Percentiles rank a stretch among this genome's conserved stretches.
phyloP scores from a whole-genome alignment of 2,797 vertebrate species.

The Leptoclinus maculatus region DNA sequence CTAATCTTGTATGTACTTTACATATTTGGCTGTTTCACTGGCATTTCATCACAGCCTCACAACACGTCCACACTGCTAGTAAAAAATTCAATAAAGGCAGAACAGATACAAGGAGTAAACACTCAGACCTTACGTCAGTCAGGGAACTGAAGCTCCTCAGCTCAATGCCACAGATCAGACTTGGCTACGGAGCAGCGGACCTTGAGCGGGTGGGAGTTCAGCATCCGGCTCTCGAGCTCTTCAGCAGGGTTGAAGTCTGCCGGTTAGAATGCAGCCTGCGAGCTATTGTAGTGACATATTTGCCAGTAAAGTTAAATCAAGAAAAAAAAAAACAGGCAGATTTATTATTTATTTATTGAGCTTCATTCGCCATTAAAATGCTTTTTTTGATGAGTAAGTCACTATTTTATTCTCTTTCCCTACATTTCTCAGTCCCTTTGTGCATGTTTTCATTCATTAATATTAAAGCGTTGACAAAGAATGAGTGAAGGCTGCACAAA shows the following conservation, averaged over 20 bases:
- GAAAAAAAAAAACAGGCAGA: not conserved
- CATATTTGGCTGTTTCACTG: not conserved
- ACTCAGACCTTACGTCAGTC: not conserved
- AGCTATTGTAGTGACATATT: not conserved
- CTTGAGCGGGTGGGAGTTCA: slow-evolving; percentile 1
- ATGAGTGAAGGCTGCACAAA: slow-evolving; percentile 17
- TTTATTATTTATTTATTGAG: slow-evolving; percentile 2
- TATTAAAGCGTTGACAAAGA: not conserved
- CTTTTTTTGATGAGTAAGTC: not conserved
- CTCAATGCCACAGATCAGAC: slow-evolving; percentile 9
- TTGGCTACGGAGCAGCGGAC: not conserved
- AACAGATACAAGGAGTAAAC: not conserved
- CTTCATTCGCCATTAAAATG: slow-evolving; percentile 1
- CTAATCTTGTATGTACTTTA: not conserved
- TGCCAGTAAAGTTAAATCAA: not conserved
- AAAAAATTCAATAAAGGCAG: not conserved
- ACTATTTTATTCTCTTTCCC: slow-evolving; percentile 13
- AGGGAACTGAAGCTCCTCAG: not conserved
- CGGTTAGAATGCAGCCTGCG: not conserved
- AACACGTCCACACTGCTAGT: not conserved
- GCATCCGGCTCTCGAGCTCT: not conserved
- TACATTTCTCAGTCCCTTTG: slow-evolving; percentile 12
- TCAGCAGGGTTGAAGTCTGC: not conserved
- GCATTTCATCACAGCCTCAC: not conserved
- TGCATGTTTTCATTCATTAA: slow-evolving; percentile 12